Base-by-base conservation (phyloP, 2,113 vertebrate species). In the Anhinga anhinga region DNA sequence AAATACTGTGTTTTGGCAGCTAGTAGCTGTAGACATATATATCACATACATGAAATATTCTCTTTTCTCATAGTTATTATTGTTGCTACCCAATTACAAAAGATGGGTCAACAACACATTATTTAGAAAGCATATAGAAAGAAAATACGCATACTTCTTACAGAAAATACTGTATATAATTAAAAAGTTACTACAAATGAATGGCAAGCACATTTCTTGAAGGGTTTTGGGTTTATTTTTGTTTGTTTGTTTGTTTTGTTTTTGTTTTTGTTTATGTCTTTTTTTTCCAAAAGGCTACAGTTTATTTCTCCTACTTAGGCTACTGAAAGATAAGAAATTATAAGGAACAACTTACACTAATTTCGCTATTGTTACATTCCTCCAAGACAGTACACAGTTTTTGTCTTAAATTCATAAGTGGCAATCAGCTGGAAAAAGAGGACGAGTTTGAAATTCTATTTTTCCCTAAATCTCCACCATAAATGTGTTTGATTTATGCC, bases 351-450 rank as follows among this genome's bases (percentile, higher is more conserved):
- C 36, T 79, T 71, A 10, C 19, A 59, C 29, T 52, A 53, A 19
- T 61, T 59, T 52, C 29, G 56, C 63, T 59, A 29, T 40, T 22
- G 32, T 44, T 49, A 36, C 12, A 49, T 56, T 67, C 11, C 14
- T 66, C 10, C 69, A 92, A 74, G 29, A 30, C 4, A 80, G 4
- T 32, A 47, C 14, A 50, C 3, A n/a, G 5, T 13, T 88, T 69
- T 77, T 47, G 7, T 44, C 42, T 78, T 62, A 74, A 70, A 52
- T 67, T 74, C 1, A 0, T 52, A 34, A 72, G 10, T 0, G 0
- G 18, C n/a, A 76, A 58, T 84, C 36, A 87, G 25, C 27, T 82
- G 61, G 15, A 52, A 69, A 77, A 65, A 44, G 10, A 74, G 4
- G 36, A 53, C 25, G 34, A 79, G 17, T 52, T 11, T 90, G 23